Conservation (phyloP, 2,797 vertebrate genomes). For the Poecilia wingei region DNA sequence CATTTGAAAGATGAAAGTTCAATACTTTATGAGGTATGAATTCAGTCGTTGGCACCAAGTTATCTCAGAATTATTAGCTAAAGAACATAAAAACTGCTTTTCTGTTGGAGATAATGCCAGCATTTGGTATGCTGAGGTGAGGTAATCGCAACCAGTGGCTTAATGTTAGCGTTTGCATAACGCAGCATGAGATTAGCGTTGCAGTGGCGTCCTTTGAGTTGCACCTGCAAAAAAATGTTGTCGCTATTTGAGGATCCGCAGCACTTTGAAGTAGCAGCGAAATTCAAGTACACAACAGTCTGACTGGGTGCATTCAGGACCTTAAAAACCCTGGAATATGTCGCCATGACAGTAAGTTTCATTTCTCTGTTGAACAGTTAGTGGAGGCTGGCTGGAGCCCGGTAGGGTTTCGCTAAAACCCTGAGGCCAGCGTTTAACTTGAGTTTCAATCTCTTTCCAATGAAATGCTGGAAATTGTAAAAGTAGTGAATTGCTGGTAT, state of each 20-base stretch:
- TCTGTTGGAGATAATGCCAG: not conserved
- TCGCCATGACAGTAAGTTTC: not conserved
- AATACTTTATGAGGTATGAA: not conserved
- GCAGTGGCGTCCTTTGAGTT: not conserved
- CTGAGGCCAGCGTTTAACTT: slow-evolving; percentile 81
- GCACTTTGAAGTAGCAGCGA: too few relatives aligned
- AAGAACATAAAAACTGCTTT: not conserved
- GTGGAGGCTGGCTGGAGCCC: not conserved
- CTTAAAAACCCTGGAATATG: not conserved
- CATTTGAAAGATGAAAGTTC: not conserved
- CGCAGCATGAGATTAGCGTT: not conserved
- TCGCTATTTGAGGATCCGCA: too few relatives aligned
- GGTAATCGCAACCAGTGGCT: not conserved
- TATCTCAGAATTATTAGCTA: not conserved
- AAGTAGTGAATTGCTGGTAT: slow-evolving; percentile 55
- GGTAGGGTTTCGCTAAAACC: slow-evolving; percentile 52
- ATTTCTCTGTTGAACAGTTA: slow-evolving; percentile 57
- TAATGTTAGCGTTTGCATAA: not conserved
- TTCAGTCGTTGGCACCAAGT: not conserved
- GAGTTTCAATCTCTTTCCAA: slow-evolving; percentile 72
- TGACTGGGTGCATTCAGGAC: not conserved
- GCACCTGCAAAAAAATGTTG: not conserved
- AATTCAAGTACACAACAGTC: not conserved
- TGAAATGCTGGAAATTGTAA: slow-evolving; percentile 81
- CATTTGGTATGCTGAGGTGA: not conserved